Percentiles rank a stretch among this genome's conserved stretches.
phyloP scores from a whole-genome alignment of 2,113 vertebrate species.

The Cochlearius cochlearius region DNA sequence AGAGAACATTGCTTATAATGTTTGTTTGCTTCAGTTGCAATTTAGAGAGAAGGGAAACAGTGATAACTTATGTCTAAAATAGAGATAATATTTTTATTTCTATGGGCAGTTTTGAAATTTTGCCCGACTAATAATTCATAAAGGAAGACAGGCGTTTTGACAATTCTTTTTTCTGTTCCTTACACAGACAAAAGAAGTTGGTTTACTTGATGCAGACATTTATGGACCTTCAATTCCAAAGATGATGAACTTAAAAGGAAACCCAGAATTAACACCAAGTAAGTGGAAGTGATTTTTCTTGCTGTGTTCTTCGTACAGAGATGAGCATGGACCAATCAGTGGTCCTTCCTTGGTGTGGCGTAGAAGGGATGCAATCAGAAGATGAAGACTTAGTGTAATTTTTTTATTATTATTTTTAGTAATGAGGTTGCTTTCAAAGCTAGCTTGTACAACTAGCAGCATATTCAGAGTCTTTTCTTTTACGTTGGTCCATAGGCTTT shows the following conservation, averaged over 20 bases:
- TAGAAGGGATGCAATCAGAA: neutral
- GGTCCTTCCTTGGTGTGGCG: neutral
- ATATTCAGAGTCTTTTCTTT: neutral
- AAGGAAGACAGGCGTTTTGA: neutral
- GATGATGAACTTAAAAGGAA: conserved; percentile 96
- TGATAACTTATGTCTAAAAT: neutral
- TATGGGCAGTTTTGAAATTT: neutral
- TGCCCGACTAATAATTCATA: neutral
- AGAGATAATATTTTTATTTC: neutral
- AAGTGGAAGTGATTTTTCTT: conserved; percentile 55
- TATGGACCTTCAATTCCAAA: conserved; percentile 93
- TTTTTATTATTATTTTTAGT: neutral
- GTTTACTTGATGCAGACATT: conserved; percentile 92
- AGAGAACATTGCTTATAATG: neutral
- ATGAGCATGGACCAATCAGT: neutral
- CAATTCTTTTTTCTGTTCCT: neutral
- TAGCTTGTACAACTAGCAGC: neutral
- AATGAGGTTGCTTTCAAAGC: neutral
- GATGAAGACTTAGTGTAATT: neutral
- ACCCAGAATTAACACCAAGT: conserved; percentile 89
- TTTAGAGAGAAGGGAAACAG: neutral
- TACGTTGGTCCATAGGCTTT: neutral
- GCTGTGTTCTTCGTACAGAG: neutral
- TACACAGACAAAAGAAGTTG: conserved; percentile 82
- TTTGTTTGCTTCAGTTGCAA: neutral